Percentiles rank a stretch among this genome's conserved stretches.
phyloP scores from a whole-genome alignment of 2,797 vertebrate genomes.

The Chromis chromis region DNA sequence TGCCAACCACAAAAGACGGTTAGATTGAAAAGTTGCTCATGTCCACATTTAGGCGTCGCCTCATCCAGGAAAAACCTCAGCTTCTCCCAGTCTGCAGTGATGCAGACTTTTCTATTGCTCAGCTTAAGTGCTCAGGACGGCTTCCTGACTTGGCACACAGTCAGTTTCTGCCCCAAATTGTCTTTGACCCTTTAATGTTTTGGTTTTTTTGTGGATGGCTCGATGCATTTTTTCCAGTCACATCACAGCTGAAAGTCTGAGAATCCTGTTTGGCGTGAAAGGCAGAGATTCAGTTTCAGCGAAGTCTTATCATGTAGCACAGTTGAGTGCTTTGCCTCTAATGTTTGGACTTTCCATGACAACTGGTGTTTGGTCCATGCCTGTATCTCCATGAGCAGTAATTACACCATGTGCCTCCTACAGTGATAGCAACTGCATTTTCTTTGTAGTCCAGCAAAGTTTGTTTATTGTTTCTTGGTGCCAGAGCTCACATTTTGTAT shows the following conservation, averaged over 20 bases:
- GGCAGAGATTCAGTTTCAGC: conserved; percentile 25
- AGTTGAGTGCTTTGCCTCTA: conserved; percentile 13
- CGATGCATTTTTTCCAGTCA: conserved; percentile 11
- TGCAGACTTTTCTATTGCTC: conserved; percentile 43
- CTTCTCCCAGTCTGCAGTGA: conserved; percentile 57
- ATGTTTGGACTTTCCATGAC: conserved; percentile 46
- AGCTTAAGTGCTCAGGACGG: conserved; percentile 24
- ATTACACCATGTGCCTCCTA: background rate
- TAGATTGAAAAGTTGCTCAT: conserved; percentile 61
- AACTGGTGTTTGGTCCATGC: conserved; percentile 37
- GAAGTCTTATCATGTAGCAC: conserved; percentile 29
- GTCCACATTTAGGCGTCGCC: conserved; percentile 63
- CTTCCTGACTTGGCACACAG: conserved; percentile 43
- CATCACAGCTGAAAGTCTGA: conserved; percentile 34
- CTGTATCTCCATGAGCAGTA: conserved; percentile 16
- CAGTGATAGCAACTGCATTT: conserved; percentile 12
- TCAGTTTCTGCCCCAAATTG: conserved; percentile 4
- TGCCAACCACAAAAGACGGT: conserved; percentile 62
- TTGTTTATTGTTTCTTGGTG: conserved; percentile 20
- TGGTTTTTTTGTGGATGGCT: conserved; percentile 7
- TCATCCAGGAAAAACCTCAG: conserved; percentile 58
- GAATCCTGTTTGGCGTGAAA: conserved; percentile 56
- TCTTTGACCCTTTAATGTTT: conserved; percentile 28
- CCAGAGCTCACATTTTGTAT: conserved; percentile 7
- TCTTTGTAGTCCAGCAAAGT: conserved; percentile 4